Conservation (phyloP, 2,797 vertebrate species). For the Falco concolor region DNA sequence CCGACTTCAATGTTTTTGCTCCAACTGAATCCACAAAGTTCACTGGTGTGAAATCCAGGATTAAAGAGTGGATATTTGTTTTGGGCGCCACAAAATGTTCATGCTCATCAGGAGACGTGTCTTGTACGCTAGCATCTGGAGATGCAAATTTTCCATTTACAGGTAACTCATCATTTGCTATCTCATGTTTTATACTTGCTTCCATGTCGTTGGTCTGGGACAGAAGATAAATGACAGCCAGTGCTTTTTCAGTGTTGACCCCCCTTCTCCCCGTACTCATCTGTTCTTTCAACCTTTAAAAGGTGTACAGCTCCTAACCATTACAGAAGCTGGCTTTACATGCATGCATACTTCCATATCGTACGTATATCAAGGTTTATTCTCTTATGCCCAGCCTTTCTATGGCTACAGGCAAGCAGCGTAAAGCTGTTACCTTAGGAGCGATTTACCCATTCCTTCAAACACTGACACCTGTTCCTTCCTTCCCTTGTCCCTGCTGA, state of each 20-base stretch:
- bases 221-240: not conserved
- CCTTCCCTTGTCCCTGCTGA: not conserved
- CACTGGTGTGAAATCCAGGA: constrained; percentile 88
- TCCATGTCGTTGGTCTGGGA: constrained; percentile 72
- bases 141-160: constrained; percentile 76
- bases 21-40: constrained; percentile 94
- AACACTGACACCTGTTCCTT: not conserved
- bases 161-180: constrained; percentile 70
- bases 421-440: not conserved
- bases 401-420: not conserved
- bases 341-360: fast-evolving
- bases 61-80: constrained; percentile 75
- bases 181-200: constrained; percentile 75
- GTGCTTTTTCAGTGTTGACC: not conserved
- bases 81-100: constrained; percentile 74
- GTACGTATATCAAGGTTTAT: not conserved
- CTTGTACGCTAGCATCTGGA: constrained; percentile 14
- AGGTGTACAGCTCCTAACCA: not conserved
- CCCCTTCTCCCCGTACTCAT: not conserved
- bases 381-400: not conserved
- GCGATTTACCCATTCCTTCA: not conserved
- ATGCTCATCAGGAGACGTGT: constrained; percentile 68
- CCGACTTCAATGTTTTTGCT: constrained; percentile 88
- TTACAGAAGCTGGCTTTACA: not conserved
- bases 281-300: not conserved